Conservation (phyloP, 2,888 invertebrate genomes). For the Lucinisca nassula region DNA sequence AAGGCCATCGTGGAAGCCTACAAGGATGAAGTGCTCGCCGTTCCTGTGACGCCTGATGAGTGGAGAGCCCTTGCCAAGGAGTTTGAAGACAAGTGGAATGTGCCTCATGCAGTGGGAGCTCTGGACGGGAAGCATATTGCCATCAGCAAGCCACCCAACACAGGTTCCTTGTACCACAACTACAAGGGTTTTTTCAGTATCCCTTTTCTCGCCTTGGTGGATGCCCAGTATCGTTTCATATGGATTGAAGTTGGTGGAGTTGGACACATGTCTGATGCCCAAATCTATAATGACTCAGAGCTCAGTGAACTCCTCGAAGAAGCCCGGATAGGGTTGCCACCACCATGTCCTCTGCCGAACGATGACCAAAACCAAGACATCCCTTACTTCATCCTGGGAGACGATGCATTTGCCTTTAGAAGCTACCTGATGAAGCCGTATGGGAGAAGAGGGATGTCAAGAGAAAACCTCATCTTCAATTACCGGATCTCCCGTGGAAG, state of each 20-base stretch:
- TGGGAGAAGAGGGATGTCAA: constrained; percentile 2
- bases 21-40: constrained; percentile 53
- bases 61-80: constrained; percentile 34
- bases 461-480: constrained; percentile 18
- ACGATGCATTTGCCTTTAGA: constrained; percentile 1
- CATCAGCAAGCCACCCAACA: constrained; percentile 49
- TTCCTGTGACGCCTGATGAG: constrained; percentile 46
- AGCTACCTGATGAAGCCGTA: constrained; percentile 1
- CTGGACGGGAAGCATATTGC: constrained; percentile 63
- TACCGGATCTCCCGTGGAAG: constrained; percentile 26
- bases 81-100: constrained; percentile 60
- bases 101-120: constrained; percentile 54
- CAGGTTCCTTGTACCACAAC: constrained; percentile 50
- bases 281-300: no score
- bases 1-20: constrained; percentile 56
- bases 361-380: not conserved
- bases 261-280: no score
- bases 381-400: not conserved
- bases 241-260: constrained; percentile 40
- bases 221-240: constrained; percentile 35
- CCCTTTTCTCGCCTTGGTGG: constrained; percentile 23
- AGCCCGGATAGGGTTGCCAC: constrained; percentile 26
- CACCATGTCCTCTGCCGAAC: constrained; percentile 30
- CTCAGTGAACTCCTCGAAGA: constrained; percentile 25
- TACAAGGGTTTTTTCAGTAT: constrained; percentile 53